Evolutionary conservation across 2,797 vertebrate genomes (phyloP).

Genomic region (Acipenser ruthenus): DNA sequence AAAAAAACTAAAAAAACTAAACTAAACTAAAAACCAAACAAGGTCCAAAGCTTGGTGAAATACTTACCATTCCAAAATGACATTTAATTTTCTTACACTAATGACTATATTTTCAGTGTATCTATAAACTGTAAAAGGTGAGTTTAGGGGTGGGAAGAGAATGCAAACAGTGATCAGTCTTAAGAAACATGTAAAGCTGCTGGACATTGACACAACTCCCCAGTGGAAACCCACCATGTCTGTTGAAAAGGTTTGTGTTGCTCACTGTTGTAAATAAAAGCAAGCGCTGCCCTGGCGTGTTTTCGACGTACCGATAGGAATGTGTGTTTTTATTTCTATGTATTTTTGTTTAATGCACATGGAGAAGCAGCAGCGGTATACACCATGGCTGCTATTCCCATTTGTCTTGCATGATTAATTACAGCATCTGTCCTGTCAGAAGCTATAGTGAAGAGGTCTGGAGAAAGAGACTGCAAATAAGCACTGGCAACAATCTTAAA

Average conservation of each 20-base stretch:
- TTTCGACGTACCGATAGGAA: neutral
- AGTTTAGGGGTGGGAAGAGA: conserved; percentile 52
- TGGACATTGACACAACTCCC: conserved; percentile 24
- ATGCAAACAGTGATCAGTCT: conserved; percentile 67
- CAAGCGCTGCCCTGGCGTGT: neutral
- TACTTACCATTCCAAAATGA: no score
- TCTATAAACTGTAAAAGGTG: conserved; percentile 36
- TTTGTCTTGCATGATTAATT: conserved; percentile 96
- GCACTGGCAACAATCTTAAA: conserved; percentile 96
- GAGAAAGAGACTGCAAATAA: conserved; percentile 94
- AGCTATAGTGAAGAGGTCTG: conserved; percentile 90
- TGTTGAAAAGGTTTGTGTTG: neutral
- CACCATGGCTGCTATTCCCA: conserved; percentile 71
- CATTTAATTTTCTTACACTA: no score
- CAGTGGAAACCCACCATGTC: neutral
- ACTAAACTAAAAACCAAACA: no score
- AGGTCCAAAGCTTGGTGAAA: no score
- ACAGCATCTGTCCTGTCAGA: conserved; percentile 98
- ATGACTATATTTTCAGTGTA: no score
- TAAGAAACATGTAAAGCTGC: conserved; percentile 56
- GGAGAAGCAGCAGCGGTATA: conserved; percentile 39
- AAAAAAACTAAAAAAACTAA: no score
- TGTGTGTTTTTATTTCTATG: neutral
- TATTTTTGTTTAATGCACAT: conserved; percentile 2
- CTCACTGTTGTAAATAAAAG: conserved; percentile 2